Conservation (phyloP, 1,140 invertebrate genomes). For the Latrodectus geometricus region DNA sequence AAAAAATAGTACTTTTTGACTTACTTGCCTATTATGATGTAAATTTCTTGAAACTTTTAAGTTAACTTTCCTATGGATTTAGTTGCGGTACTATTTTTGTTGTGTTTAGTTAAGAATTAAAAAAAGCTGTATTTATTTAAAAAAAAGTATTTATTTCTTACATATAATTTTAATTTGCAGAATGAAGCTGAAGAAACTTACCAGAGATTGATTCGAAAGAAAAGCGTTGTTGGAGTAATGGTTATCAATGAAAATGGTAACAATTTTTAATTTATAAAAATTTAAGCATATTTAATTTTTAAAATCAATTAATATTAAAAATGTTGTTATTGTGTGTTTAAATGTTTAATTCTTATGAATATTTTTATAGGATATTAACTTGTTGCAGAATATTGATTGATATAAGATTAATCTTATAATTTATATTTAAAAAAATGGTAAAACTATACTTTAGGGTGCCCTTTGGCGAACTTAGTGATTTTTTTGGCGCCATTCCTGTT, state of each 20-base stretch:
- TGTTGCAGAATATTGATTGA: too few species aligned
- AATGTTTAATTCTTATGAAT: neutral
- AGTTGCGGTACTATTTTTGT: conserved; percentile 28
- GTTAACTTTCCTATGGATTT: neutral
- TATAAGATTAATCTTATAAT: too few species aligned
- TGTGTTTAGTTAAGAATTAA: neutral
- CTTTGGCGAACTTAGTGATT: too few species aligned
- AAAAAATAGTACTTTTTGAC: too few species aligned
- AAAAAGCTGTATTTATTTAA: neutral
- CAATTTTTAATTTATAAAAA: neutral
- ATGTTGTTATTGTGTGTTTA: neutral
- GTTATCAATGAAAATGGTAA: conserved; percentile 51
- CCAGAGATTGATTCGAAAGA: conserved; percentile 31
- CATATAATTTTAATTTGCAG: neutral
- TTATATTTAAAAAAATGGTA: too few species aligned
- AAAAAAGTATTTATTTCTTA: neutral
- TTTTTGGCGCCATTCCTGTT: too few species aligned
- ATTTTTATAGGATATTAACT: neutral
- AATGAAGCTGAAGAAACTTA: conserved; percentile 55
- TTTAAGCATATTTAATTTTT: too few species aligned
- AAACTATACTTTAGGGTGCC: too few species aligned
- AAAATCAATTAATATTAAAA: neutral
- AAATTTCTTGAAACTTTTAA: too few species aligned
- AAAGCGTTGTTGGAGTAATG: conserved; percentile 51
- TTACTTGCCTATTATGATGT: too few species aligned